Percentiles rank a stretch among this genome's conserved stretches.
Conservation (phyloP, 2,797 vertebrate species). For the Nannoperca australis region DNA sequence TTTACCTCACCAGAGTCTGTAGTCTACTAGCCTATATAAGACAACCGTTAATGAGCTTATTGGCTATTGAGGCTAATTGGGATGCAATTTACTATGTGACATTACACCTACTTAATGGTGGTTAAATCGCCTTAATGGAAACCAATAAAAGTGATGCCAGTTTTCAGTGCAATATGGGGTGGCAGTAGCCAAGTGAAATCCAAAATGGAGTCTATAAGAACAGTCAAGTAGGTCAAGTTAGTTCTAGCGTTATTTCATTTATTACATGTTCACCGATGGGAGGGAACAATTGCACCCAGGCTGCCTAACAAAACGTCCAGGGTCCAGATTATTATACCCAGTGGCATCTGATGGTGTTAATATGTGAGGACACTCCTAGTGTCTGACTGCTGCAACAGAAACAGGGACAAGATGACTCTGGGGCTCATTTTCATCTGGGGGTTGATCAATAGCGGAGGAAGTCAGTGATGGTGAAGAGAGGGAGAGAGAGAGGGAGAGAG, state of each 20-base stretch:
- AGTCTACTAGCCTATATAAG: not conserved
- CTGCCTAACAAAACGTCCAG: not conserved
- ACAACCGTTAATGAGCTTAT: not conserved
- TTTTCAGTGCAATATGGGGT: not conserved
- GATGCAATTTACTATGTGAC: not conserved
- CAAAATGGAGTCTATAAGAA: constrained; percentile 44
- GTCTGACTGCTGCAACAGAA: not conserved
- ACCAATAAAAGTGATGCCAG: too few species aligned
- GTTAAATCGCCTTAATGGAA: not conserved
- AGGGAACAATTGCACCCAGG: not conserved
- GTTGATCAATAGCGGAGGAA: constrained; percentile 59
- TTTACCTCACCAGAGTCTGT: not conserved
- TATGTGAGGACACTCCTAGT: too few species aligned
- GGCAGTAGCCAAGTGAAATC: not conserved
- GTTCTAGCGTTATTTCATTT: fast-evolving
- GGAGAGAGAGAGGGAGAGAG: not conserved
- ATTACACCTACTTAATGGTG: not conserved
- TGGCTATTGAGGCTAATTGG: not conserved
- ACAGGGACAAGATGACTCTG: not conserved
- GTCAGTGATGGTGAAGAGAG: constrained; percentile 4
- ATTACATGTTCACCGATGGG: not conserved
- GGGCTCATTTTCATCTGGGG: constrained; percentile 34
- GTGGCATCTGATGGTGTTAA: not conserved
- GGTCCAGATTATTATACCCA: not conserved
- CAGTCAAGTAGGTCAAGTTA: constrained; percentile 7